phyloP scores from a whole-genome alignment of 2,797 vertebrate species.

The Enteromius thamalakanensis region DNA sequence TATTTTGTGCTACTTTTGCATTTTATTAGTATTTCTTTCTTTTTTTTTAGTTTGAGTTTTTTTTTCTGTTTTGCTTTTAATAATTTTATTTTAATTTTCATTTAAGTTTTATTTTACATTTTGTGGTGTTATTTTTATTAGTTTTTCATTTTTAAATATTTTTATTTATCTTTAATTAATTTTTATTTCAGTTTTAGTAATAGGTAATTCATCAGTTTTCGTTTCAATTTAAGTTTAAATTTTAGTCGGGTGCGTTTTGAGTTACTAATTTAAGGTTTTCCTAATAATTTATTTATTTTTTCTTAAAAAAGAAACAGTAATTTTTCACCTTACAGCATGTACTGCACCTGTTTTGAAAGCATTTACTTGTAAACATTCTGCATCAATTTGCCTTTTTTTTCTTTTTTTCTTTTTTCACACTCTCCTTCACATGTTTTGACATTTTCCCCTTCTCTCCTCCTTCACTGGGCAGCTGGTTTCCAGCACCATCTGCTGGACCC shows the following conservation, averaged over 20 bases:
- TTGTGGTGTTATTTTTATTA: no score
- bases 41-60: no score
- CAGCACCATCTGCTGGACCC: conserved; percentile 81
- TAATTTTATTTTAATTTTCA: no score
- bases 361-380: not conserved
- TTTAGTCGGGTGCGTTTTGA: not conserved
- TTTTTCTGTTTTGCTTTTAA: no score
- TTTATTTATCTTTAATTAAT: no score
- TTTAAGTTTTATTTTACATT: no score
- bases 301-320: no score
- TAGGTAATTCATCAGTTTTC: not conserved
- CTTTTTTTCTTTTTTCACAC: not conserved
- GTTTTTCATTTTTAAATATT: not conserved
- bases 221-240: not conserved
- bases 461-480: conserved; percentile 75
- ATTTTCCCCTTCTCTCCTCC: not conserved
- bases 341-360: not conserved
- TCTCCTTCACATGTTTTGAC: not conserved
- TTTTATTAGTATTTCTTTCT: no score
- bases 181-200: no score
- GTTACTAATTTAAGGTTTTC: not conserved
- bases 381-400: not conserved
- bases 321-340: not conserved
- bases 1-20: no score
- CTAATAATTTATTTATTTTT: no score